phyloP scores from a whole-genome alignment of 2,888 invertebrate species.

The Leptopilina syphax region DNA sequence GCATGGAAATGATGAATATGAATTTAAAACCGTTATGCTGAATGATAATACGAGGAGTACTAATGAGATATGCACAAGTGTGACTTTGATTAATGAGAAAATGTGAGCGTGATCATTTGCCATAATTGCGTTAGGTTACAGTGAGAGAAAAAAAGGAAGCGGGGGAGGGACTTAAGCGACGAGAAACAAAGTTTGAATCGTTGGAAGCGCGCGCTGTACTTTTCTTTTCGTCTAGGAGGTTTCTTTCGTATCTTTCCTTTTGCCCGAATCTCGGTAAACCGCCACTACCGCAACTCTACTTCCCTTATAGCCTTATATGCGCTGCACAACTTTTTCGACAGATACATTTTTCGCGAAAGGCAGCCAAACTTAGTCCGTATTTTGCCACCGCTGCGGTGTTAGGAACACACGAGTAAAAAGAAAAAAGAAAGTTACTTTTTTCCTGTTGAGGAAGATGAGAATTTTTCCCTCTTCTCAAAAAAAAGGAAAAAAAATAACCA shows the following conservation, averaged over 20 bases:
- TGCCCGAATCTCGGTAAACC: slow-evolving; percentile 53
- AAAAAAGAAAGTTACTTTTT: slow-evolving; percentile 60
- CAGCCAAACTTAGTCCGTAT: slow-evolving; percentile 65
- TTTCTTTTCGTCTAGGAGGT: slow-evolving; percentile 39
- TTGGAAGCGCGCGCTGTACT: slow-evolving; percentile 32
- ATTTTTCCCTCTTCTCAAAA: slow-evolving; percentile 41
- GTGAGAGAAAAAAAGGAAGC: background rate
- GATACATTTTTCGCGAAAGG: slow-evolving; percentile 67
- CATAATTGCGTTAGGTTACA: slow-evolving; percentile 38
- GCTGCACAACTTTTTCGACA: slow-evolving; percentile 65
- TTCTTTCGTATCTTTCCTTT: slow-evolving; percentile 48
- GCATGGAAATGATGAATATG: slow-evolving; percentile 52
- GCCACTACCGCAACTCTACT: slow-evolving; percentile 35
- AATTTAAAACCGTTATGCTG: slow-evolving; percentile 45
- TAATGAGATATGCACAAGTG: slow-evolving; percentile 50
- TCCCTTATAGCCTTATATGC: slow-evolving; percentile 48
- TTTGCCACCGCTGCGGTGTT: slow-evolving; percentile 56
- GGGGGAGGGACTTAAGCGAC: slow-evolving; percentile 30
- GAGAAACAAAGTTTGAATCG: slow-evolving; percentile 44
- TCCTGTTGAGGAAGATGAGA: slow-evolving; percentile 55
- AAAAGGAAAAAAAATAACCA: slow-evolving; percentile 9
- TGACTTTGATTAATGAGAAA: slow-evolving; percentile 59
- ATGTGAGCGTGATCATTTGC: slow-evolving; percentile 48
- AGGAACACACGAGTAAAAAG: slow-evolving; percentile 50
- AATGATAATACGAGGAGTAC: slow-evolving; percentile 37